A percentile compares a stretch with the other conserved stretches of the same genome.
Conservation (phyloP, 2,113 vertebrate species). For the Scortum barcoo region DNA sequence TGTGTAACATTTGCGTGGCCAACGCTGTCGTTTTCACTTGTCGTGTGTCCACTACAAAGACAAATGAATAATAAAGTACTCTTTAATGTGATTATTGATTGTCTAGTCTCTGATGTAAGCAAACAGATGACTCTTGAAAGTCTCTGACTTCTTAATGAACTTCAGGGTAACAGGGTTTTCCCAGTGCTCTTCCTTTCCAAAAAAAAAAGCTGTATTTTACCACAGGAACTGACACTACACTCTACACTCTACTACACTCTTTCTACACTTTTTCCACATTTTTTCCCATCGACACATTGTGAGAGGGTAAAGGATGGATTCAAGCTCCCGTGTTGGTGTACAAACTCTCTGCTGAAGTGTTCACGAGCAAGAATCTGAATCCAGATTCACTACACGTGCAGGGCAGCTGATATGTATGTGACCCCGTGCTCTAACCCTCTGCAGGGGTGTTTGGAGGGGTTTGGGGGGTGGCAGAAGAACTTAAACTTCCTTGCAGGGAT, state of each 20-base stretch:
- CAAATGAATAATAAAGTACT: neutral
- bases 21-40: neutral
- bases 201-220: constrained; percentile 17
- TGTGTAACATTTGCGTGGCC: neutral
- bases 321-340: neutral
- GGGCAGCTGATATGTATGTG: neutral
- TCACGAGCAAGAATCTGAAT: constrained; percentile 20
- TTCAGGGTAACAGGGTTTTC: neutral
- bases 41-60: neutral
- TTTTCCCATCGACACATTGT: neutral
- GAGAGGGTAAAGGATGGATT: too few relatives aligned
- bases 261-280: too few relatives aligned
- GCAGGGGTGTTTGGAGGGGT: too few relatives aligned
- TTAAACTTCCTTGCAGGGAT: constrained; percentile 14
- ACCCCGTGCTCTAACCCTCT: neutral
- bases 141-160: neutral
- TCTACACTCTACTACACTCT: too few relatives aligned
- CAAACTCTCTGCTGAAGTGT: constrained; percentile 14
- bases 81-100: neutral
- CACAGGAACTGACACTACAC: neutral
- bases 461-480: too few relatives aligned
- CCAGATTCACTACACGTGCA: neutral
- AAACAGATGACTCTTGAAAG: neutral
- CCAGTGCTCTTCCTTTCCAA: too few relatives aligned
- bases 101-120: neutral